Base-by-base conservation (phyloP, 2,113 vertebrate genomes). In the Riparia riparia region DNA sequence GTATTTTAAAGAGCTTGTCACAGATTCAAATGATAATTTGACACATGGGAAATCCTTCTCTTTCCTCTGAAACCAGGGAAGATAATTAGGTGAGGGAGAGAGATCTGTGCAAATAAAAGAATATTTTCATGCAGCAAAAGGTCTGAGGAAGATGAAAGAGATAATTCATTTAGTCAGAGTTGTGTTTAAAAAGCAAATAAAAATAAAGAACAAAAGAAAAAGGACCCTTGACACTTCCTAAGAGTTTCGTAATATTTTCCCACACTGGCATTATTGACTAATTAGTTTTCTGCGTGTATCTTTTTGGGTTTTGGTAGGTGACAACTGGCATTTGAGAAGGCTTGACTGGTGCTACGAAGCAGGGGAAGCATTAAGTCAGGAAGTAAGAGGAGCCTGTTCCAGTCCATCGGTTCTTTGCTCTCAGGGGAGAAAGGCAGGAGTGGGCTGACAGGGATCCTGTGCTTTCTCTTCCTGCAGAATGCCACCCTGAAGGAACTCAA, bases 401-500 rank as follows among this genome's bases (percentile, higher is more conserved):
- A 25, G 7, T 7, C 5, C 4, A 14, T 13, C 4, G 5, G 61
- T 61, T 24, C 7, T 82, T 32, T 17, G 5, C 13, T 82, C 9
- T 39, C 34, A n/a, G 29, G 15, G 34, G 66, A 61, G 6, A 21
- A 7, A 4, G 39, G 45, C 45, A 42, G 12, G 1, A 2, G 12
- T 7, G 37, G 14, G 2, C 28, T 88, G 17, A 64, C 5, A 25
- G 7, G 22, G 4, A 1, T 14, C 2, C 51, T 58, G 17, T 39
- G 41, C 54, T 95, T 90, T 97, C 65, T 97, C 5, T 93, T 12
- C 90, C 90, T 86, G 42, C 96, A 99, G 99, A 98, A 98, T 71
- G 98, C 98, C n/a, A 97, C 98, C n/a, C 88, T 99, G 95, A 98
- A 98, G 73, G 98, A 99, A 15, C 95, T 99, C 60, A 98, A 97